phyloP scores from a whole-genome alignment of 2,888 invertebrate genomes.

The Rhagium mordax region DNA sequence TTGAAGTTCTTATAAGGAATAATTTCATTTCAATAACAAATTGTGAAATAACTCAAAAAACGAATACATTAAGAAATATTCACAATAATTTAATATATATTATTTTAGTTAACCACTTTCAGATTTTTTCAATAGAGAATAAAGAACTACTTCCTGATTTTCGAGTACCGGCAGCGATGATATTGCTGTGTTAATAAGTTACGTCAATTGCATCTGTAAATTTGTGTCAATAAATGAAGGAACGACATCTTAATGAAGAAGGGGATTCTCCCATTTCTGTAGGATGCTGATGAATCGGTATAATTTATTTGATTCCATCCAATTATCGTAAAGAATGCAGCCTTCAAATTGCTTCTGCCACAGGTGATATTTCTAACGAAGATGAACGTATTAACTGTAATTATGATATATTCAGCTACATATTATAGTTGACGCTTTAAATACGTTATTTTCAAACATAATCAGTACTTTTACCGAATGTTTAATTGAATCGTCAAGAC shows the following conservation, averaged over 20 bases:
- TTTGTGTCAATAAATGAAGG: slow-evolving; percentile 18
- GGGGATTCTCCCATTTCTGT: slow-evolving; percentile 10
- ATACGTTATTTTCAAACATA: not conserved
- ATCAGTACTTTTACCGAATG: not conserved
- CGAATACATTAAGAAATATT: too few relatives aligned
- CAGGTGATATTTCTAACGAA: slow-evolving; percentile 25
- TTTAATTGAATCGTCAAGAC: slow-evolving; percentile 43
- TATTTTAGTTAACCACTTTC: too few relatives aligned
- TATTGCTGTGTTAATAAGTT: not conserved
- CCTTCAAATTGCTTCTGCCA: slow-evolving; percentile 25
- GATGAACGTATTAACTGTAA: not conserved
- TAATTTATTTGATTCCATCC: slow-evolving; percentile 35
- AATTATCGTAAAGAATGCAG: slow-evolving; percentile 29
- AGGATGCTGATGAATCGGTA: slow-evolving; percentile 28
- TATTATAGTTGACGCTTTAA: not conserved
- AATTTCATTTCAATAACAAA: too few relatives aligned
- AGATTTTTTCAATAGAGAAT: too few relatives aligned
- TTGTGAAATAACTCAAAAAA: too few relatives aligned
- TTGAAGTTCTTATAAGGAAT: too few relatives aligned
- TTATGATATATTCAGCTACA: not conserved
- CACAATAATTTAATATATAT: too few relatives aligned
- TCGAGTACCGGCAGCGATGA: not conserved
- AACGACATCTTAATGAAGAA: slow-evolving; percentile 31
- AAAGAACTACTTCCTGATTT: too few relatives aligned
- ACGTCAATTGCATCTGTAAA: slow-evolving; percentile 26